Base-by-base conservation (phyloP, 2,888 invertebrate genomes). In the Polymixis lichenea region DNA sequence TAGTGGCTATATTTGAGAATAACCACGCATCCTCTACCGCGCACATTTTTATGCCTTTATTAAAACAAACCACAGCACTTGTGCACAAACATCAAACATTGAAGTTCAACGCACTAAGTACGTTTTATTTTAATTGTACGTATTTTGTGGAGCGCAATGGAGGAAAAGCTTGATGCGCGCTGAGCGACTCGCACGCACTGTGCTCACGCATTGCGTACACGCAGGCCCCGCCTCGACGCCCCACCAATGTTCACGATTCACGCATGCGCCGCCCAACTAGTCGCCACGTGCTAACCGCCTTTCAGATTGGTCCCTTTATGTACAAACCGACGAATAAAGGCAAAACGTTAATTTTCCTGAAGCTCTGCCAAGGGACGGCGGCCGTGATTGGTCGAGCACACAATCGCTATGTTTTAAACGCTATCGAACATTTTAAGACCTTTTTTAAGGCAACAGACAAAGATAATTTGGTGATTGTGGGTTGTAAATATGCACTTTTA, bases 301-400 rank as follows among this genome's bases (percentile, higher is more conserved):
- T 91, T 92, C 93, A 95, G 92, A 95, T 95, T 95, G 95, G 95
- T 95, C 95, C 95, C 94, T 95, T 95, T 89, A 87, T 83, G 77
- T 86, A 84, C 84, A 86, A 88, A 88, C 86, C 91, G 88, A 83
- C 95, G 94, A 93, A 94, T 94, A 91, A 92, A 90, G 91, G 92
- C 92, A 90, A 87, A 91, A 89, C 89, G 84, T 88, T 85, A 84
- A 88, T 89, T 91, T 91, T 90, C 90, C 91, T 92, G 93, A 93
- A 92, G 90, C 92, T 86, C 71, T 92, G 94, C 93, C 94, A 95
- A 94, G 89, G 91, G 88, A 82, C 89, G 83, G 73, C 83, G 84
- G 22, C 71, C 81, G 88, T 82, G 81, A 95, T 95, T 95, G 95
- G 95, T 87, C 86, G 87, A 86, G 72, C 78, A 81, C 49, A 22